These are phyloP conservation scores for Leptopilina boulardi DNA, from an alignment of 1,140 invertebrate genomes.

Conservation along the genomic window DNA sequence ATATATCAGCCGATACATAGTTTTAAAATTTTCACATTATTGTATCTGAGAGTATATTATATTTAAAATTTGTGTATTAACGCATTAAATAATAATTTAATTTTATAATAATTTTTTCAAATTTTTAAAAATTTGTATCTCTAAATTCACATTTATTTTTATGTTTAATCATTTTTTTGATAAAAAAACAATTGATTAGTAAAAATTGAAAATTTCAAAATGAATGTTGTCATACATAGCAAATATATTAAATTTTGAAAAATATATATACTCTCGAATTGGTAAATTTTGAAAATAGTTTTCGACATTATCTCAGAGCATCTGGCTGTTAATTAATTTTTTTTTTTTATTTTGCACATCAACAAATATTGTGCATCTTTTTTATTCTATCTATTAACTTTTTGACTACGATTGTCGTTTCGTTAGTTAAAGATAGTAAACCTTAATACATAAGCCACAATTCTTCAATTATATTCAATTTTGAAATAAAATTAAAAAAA, in stretches of 20 bases:
- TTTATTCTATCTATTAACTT: slow-evolving; percentile 25
- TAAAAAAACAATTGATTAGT: too few species aligned
- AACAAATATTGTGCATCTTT: background rate
- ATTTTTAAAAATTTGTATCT: too few species aligned
- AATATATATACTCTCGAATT: background rate
- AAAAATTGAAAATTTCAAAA: too few species aligned
- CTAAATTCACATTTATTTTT: too few species aligned
- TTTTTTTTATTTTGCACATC: background rate
- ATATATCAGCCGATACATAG: slow-evolving; percentile 1
- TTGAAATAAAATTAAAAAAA: background rate
- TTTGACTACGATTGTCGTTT: slow-evolving; percentile 39
- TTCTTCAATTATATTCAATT: slow-evolving; percentile 28
- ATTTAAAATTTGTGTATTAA: background rate
- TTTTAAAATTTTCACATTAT: background rate
- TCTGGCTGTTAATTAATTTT: background rate
- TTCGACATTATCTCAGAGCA: background rate
- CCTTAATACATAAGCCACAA: slow-evolving; percentile 11
- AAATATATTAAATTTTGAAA: too few species aligned
- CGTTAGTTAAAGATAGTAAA: slow-evolving; percentile 35
- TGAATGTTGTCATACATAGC: too few species aligned
- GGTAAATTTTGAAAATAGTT: background rate
- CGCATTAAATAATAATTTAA: too few species aligned
- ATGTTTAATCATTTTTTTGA: too few species aligned
- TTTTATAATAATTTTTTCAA: too few species aligned
- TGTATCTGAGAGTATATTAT: background rate